These are phyloP conservation scores for Suillia variegata DNA, from an alignment of 2,888 invertebrate species.

Conservation along the genomic window DNA sequence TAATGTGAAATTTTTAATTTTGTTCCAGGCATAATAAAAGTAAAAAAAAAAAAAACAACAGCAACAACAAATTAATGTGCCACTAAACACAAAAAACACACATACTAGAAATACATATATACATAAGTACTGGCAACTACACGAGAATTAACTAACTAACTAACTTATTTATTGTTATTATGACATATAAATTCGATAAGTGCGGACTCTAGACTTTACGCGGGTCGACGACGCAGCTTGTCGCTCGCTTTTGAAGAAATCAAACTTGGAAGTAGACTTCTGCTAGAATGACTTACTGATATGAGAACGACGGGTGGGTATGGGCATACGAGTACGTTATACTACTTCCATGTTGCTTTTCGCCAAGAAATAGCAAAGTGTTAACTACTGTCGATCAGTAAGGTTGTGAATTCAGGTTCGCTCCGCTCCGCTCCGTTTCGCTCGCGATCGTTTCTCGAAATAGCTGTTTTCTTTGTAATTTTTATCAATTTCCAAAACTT, in stretches of 20 bases:
- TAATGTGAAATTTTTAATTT: constrained; percentile 1
- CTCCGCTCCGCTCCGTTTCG: constrained; percentile 1
- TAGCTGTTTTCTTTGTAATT: background rate
- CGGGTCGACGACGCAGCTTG: background rate
- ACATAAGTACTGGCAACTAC: background rate
- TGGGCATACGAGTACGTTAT: no score
- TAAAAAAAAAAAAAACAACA: no score
- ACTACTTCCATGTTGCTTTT: constrained; percentile 19
- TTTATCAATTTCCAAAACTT: no score
- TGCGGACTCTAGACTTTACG: constrained; percentile 32
- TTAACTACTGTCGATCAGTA: constrained; percentile 36
- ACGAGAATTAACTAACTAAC: background rate
- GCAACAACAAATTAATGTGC: no score
- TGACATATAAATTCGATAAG: constrained; percentile 29
- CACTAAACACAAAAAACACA: no score
- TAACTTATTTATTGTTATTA: constrained; percentile 11
- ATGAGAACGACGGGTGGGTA: no score
- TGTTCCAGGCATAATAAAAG: background rate
- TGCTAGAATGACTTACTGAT: constrained; percentile 1
- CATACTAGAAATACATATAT: no score
- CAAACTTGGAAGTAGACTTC: background rate
- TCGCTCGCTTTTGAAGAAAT: background rate
- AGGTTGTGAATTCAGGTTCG: constrained; percentile 36
- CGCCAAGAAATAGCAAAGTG: constrained; percentile 36
- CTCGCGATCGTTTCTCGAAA: background rate